Percentiles rank a stretch among this genome's conserved stretches.
These are phyloP conservation scores for Hoplodrina ambigua DNA, from an alignment of 2,888 invertebrate species.

Conservation along the genomic window DNA sequence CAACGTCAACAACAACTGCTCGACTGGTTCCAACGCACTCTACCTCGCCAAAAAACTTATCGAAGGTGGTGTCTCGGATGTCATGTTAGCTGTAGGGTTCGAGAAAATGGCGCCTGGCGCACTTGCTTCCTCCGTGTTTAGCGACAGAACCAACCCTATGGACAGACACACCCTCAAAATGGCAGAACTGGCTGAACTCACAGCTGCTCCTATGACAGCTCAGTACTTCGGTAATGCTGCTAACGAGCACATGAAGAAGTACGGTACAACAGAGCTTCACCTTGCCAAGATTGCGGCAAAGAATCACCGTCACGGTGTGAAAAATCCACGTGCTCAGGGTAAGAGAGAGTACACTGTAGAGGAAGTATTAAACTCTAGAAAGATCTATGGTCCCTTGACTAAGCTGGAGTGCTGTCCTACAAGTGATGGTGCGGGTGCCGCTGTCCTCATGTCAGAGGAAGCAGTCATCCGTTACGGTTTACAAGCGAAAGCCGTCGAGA, in stretches of 20 bases:
- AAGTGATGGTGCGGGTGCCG: conserved; percentile 99
- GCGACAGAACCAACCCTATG: conserved; percentile 96
- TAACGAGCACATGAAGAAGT: conserved; percentile 98
- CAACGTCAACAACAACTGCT: conserved; percentile 99
- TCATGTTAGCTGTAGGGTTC: conserved; percentile 98
- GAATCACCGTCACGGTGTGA: conserved; percentile 98
- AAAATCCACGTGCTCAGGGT: conserved; percentile 99
- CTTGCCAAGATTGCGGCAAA: conserved; percentile 99
- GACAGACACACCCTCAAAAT: conserved; percentile 96
- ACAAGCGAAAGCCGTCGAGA: conserved; percentile 96
- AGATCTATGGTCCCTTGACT: conserved; percentile 97
- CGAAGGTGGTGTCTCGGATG: conserved; percentile 96
- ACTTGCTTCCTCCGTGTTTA: conserved; percentile 92
- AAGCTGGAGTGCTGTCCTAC: conserved; percentile 99
- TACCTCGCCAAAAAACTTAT: conserved; percentile 97
- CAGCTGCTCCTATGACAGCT: conserved; percentile 96
- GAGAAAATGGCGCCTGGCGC: conserved; percentile 99
- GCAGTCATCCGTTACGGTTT: conserved; percentile 96
- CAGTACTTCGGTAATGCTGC: conserved; percentile 99
- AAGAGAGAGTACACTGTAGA: conserved; percentile 97
- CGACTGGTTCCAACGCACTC: conserved; percentile 98
- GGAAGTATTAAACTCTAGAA: conserved; percentile 96
- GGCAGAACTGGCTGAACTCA: conserved; percentile 95
- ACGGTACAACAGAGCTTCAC: conserved; percentile 97
- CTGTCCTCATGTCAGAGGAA: conserved; percentile 96